Evolutionary conservation across 37 sponge, comb jelly and placozoan species (phyloP), one percentile per base, ranked within the genome.

Genomic region (Aphrocallistes beatrix): DNA sequence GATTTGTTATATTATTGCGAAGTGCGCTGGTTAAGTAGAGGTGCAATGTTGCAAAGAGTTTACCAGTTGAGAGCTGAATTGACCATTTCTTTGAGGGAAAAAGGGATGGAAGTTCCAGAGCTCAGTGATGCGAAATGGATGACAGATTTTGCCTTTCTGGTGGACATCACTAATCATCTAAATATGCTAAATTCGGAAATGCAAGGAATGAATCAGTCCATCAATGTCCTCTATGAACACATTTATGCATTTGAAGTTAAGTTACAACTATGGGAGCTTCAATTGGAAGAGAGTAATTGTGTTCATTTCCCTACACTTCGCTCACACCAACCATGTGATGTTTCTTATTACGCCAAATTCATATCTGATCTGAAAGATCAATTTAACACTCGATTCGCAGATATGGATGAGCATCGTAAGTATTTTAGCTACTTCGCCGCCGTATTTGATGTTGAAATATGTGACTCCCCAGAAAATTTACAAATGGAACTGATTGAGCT

Each of bases 1-100:
- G 75, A 60, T 60, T 60, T 60, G n/a, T 60, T 60, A 60, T 60
- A 60, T 60, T 60, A 60, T 60, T 60, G 75, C 21, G 75, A 60
- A 60, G 75, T 60, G 10, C 75, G 75, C 21, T 60, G 75, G 75
- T 60, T 60, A 13, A 60, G 75, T 30, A 60, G 75, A 13, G 75
- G 75, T 60, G 75, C 75, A 19, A 60, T 60, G 75, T 30, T 60
- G 34, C 28, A 60, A 30, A 3, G 75, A 60, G 75, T 60, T 19
- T 60, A 60, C n/a, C 75, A 60, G 75, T 28, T 60, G 75, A 60
- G 75, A 60, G n/a, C 10, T 60, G 75, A 60, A 60, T 60, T 60
- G 75, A 13, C 75, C 32, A 60, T 30, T 25, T 60, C n/a, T 30
- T 19, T 60, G 10, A 60, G 75, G n/a, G 75, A 60, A 60, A 60